Evolutionary conservation across 2,888 invertebrate genomes (phyloP).

Genomic region (Orchesellides sinensis): DNA sequence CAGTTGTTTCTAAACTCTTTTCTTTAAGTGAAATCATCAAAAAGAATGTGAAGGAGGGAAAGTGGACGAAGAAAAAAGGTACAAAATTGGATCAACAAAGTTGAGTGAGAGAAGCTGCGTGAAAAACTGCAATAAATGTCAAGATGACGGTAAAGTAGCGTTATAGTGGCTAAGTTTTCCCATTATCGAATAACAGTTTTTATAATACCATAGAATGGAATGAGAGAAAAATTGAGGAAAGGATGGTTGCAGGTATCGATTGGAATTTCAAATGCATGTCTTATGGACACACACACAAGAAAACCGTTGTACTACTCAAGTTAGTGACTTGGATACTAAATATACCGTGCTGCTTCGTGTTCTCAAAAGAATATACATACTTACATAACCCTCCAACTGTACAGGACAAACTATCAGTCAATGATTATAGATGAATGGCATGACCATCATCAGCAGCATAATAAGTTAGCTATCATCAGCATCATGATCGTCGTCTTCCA

Average conservation of each 20-base stretch:
- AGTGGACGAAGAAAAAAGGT: neutral
- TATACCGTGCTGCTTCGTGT: neutral
- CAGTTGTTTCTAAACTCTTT: neutral
- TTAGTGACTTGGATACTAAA: neutral
- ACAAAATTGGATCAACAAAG: neutral
- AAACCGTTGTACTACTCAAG: neutral
- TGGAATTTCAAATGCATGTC: constrained; percentile 24
- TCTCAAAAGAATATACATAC: neutral
- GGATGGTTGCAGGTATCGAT: constrained; percentile 3
- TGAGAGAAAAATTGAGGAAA: neutral
- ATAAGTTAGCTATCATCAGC: too few relatives aligned
- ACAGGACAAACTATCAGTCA: neutral
- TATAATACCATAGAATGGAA: neutral
- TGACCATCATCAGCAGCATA: neutral
- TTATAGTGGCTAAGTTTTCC: constrained; percentile 33
- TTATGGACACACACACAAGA: neutral
- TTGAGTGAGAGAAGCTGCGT: constrained; percentile 14
- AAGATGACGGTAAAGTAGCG: constrained; percentile 33
- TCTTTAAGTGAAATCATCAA: neutral
- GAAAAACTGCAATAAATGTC: constrained; percentile 52
- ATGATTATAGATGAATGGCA: constrained; percentile 16
- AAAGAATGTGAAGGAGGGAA: too few relatives aligned
- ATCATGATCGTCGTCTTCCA: neutral
- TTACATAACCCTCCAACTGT: neutral
- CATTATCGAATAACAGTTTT: constrained; percentile 38